Percentiles rank a stretch among this genome's conserved stretches.
These are phyloP conservation scores for Pterobdella sp. DNA, from an alignment of 2,888 invertebrate species.

Conservation along the genomic window DNA sequence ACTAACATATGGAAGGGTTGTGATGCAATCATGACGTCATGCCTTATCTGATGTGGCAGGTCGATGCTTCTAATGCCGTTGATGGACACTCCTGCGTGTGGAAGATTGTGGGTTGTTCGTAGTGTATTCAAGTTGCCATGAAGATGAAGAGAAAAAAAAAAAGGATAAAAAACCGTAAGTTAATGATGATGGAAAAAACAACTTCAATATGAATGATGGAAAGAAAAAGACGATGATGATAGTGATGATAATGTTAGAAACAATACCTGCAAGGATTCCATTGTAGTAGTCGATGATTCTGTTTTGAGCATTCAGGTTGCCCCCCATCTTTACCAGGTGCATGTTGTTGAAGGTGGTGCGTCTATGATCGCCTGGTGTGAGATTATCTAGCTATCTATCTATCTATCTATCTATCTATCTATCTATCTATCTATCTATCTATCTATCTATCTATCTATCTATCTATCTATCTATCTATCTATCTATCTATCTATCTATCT, in stretches of 20 bases:
- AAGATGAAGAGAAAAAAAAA: not conserved
- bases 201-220: not conserved
- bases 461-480: not conserved
- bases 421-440: not conserved
- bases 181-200: not conserved
- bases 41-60: slow-evolving; percentile 26
- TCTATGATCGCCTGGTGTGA: not conserved
- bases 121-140: not conserved
- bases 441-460: not conserved
- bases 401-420: not conserved
- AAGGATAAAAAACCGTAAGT: not conserved
- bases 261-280: slow-evolving; percentile 48
- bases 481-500: not conserved
- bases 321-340: slow-evolving; percentile 43
- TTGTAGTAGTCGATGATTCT: slow-evolving; percentile 38
- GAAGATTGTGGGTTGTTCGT: not conserved
- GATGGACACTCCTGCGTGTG: slow-evolving; percentile 41
- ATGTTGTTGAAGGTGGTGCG: slow-evolving; percentile 31
- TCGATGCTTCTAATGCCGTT: slow-evolving; percentile 42
- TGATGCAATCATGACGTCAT: slow-evolving; percentile 39
- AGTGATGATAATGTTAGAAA: not conserved
- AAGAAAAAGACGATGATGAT: not conserved
- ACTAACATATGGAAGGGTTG: slow-evolving; percentile 38
- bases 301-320: slow-evolving; percentile 37
- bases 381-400: not conserved